Evolutionary conservation across 2,113 vertebrate genomes (phyloP), one percentile per base, ranked within the genome.

Genomic region (Channa argus): DNA sequence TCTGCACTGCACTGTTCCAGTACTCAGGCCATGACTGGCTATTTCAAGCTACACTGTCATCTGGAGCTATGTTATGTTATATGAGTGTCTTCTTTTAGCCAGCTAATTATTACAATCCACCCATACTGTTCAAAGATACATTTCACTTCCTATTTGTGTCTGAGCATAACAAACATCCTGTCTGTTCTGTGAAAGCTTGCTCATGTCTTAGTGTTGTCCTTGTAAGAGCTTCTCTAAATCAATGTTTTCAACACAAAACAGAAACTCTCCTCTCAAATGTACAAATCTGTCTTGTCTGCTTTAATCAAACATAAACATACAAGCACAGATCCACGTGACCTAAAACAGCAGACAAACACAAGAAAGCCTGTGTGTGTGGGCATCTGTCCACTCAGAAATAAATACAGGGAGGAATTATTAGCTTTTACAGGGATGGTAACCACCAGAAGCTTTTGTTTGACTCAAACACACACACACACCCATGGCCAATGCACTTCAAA

Each of bases 61-160:
- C 74, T 85, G 63, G 54, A 70, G 79, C 66, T 37, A 45, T 34
- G 55, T 76, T 37, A 45, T 34, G 55, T 76, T 82, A 68, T 62
- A 53, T 1, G 49, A 75, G 74, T 44, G 78, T 78, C 77, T 62
- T 74, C 76, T 71, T 63, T 68, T 11, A 14, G 71, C 62, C 73
- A 9, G 62, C 66, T 91, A 87, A 91, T 91, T 89, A 86, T 81
- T 79, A 59, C 72, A 39, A 86, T 89, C 61, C 74, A 80, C 63
- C 69, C 3, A 15, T 61, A 47, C 43, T 37, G 44, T 64, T 78
- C 65, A 37, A 65, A 83, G 74, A 77, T 64, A 63, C 53, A 24
- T 71, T 37, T 77, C 75, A 2, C 67, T 62, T 77, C 49, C 63
- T 67, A 15, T 83, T 80, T 77, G 43, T 36, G 38, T 76, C 52